phyloP scores from a whole-genome alignment of 2,888 invertebrate genomes.

The Lasioglossum marginatum region DNA sequence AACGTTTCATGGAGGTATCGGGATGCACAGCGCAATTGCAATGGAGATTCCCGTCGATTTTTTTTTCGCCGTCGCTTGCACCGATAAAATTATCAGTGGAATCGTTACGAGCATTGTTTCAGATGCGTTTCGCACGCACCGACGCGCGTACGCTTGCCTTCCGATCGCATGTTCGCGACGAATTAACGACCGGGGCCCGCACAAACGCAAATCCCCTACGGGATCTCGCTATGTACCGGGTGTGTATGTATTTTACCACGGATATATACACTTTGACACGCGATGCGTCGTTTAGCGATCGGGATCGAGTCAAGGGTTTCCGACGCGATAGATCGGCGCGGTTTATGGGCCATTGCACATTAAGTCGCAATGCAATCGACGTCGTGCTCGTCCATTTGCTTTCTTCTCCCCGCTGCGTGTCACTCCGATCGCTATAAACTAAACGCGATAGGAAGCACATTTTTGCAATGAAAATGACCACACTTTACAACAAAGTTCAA shows the following conservation, averaged over 20 bases:
- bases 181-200: conserved; percentile 37
- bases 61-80: background rate
- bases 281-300: conserved; percentile 58
- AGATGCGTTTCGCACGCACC: background rate
- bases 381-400: background rate
- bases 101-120: background rate
- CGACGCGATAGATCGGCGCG: conserved; percentile 25
- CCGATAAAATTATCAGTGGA: background rate
- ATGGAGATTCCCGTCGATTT: background rate
- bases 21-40: background rate
- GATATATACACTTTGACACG: conserved; percentile 30
- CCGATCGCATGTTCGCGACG: conserved; percentile 36
- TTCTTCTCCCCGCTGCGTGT: background rate
- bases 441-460: background rate
- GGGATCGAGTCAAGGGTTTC: conserved; percentile 39
- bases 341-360: conserved; percentile 21
- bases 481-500: background rate
- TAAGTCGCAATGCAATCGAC: conserved; percentile 1
- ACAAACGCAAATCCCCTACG: conserved; percentile 10
- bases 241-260: conserved; percentile 27
- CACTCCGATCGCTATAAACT: background rate
- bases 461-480: background rate
- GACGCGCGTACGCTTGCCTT: background rate
- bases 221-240: conserved; percentile 34
- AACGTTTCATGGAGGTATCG: background rate